Evolutionary conservation across 2,888 invertebrate genomes (phyloP), one percentile per base, ranked within the genome.

Genomic region (Gryllus longicercus): DNA sequence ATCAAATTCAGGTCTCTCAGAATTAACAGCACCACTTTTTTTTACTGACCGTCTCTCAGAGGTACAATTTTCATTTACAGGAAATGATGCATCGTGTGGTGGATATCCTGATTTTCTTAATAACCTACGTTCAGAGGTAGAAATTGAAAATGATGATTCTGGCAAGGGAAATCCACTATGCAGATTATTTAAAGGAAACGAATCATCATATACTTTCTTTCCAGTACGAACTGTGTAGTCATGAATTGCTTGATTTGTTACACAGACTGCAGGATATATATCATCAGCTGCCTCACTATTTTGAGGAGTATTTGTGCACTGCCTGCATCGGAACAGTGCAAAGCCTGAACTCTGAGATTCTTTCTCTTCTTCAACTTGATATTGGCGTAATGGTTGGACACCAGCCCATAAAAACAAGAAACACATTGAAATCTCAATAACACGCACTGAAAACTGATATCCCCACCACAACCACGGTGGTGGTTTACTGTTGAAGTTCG

Each of bases 401-500:
- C 95, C 95, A 14, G 97, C 96, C 91, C 96, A 96, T 0, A 94
- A 94, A 84, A 96, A 90, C 80, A 96, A 89, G 8, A 94, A 93
- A 84, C 96, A 95, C 85, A 97, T 94, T n/a, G 93, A 92, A 77
- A 97, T 92, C 87, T 97, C 97, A 79, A 96, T 91, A 11, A 96
- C 89, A 50, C 97, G 91, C 79, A 96, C 91, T 0, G 94, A 93
- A 85, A 96, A 93, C 85, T 97, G 96, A 88, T 95, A 96, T 25
- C 95, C 94, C 96, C 96, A 97, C 89, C 96, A 94, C 5, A 96
- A 90, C 97, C 97, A 97, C 82, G 90, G 88, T 82, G 89, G 87
- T 81, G 89, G 87, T 49, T 85, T 85, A 1, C 84, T 84, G 87
- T 88, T 82, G 86, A 87, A 85, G 87, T 87, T 74, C 86, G 84